Evolutionary conservation across 2,888 invertebrate genomes (phyloP).

Genomic region (Drosophila fungiperda): DNA sequence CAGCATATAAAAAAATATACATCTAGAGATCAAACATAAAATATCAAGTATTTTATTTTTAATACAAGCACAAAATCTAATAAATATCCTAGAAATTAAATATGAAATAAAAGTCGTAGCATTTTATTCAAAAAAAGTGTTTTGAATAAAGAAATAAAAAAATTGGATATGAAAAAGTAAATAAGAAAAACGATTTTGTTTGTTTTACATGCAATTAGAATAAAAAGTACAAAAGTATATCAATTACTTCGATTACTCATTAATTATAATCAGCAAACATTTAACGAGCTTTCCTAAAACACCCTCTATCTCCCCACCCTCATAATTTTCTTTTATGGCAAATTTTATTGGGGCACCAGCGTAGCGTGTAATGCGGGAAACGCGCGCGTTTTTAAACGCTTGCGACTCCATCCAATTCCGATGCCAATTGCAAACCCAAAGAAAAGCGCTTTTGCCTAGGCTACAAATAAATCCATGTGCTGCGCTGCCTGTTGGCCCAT

Average conservation of each 20-base stretch:
- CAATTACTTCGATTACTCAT: background rate
- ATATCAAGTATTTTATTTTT: background rate
- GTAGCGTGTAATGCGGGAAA: slow-evolving; percentile 19
- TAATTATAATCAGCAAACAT: background rate
- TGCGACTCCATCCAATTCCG: background rate
- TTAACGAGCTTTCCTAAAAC: background rate
- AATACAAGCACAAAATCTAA: background rate
- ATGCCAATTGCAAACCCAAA: background rate
- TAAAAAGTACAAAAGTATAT: background rate
- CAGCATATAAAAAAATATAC: background rate
- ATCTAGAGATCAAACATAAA: background rate
- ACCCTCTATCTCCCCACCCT: background rate
- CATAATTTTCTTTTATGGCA: slow-evolving; percentile 11
- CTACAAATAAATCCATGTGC: slow-evolving; percentile 57
- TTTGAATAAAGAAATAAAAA: background rate
- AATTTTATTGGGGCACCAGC: slow-evolving; percentile 30
- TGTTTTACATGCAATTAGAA: background rate
- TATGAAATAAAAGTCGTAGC: background rate
- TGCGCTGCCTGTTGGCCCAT: slow-evolving; percentile 77
- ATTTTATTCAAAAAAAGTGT: background rate
- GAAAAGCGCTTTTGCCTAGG: slow-evolving; percentile 27
- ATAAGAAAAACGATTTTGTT: background rate
- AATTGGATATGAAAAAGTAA: background rate
- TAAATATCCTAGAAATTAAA: background rate
- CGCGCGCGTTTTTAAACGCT: slow-evolving; percentile 57